These are phyloP conservation scores for Phyllopteryx taeniolatus DNA, from an alignment of 2,113 vertebrate genomes.

Conservation along the genomic window DNA sequence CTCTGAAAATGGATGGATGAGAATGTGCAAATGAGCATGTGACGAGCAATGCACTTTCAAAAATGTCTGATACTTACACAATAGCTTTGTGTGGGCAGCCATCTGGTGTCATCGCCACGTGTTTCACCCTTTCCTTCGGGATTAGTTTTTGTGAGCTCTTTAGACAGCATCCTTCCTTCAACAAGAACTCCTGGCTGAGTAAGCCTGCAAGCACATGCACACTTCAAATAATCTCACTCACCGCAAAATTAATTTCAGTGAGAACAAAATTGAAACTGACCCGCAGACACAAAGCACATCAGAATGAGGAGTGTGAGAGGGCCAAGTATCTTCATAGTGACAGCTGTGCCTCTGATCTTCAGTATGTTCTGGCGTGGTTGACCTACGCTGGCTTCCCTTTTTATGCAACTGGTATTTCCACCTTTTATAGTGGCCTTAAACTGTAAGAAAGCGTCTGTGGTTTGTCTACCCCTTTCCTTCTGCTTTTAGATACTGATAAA, in stretches of 20 bases:
- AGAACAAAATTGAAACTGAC: slow-evolving; percentile 15
- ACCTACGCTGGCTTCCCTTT: background rate
- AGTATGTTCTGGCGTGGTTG: background rate
- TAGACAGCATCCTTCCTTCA: fast-evolving
- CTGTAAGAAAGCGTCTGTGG: background rate
- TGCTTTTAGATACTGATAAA: background rate
- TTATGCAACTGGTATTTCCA: background rate
- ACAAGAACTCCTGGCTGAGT: fast-evolving
- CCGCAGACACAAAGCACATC: slow-evolving; percentile 6
- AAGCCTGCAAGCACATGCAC: background rate
- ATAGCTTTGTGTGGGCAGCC: fast-evolving
- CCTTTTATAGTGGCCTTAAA: background rate
- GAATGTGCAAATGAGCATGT: background rate
- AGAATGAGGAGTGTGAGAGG: slow-evolving; percentile 4
- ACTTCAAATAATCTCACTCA: background rate
- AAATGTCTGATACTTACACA: slow-evolving; percentile 23
- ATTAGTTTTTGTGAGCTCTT: fast-evolving
- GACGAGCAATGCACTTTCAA: background rate
- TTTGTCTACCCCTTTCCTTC: background rate
- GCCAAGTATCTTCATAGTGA: slow-evolving; percentile 38
- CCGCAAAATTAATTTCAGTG: background rate
- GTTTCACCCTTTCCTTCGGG: fast-evolving
- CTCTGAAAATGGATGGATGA: too few species aligned
- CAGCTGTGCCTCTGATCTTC: slow-evolving; percentile 13
- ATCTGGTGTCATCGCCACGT: fast-evolving